A percentile compares a stretch with the other conserved stretches of the same genome.
Evolutionary conservation across 2,888 invertebrate species (phyloP).

Genomic region (Sarcophaga caerulescens): DNA sequence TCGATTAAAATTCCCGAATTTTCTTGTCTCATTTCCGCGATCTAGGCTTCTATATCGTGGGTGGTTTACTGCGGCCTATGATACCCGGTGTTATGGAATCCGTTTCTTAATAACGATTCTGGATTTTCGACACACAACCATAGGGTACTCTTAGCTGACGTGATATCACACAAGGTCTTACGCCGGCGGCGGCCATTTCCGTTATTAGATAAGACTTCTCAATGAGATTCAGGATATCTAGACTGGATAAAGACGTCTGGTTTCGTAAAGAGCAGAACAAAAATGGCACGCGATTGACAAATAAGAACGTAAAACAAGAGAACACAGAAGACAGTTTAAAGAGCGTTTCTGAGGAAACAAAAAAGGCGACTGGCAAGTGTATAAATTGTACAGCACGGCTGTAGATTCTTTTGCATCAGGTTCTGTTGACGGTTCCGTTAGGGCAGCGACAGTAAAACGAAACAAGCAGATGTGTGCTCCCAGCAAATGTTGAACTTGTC

Average conservation of each 20-base stretch:
- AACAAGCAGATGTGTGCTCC: conserved; percentile 73
- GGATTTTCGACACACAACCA: too few species aligned
- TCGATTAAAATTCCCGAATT: conserved; percentile 96
- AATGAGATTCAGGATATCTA: too few species aligned
- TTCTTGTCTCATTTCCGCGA: conserved; percentile 95
- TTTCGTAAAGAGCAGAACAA: conserved; percentile 54
- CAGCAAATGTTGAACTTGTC: conserved; percentile 79
- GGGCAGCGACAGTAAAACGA: not conserved
- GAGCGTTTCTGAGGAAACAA: too few species aligned
- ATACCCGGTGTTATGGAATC: conserved; percentile 93
- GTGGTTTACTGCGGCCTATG: conserved; percentile 91
- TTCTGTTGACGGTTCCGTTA: not conserved
- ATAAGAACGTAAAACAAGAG: conserved; percentile 47
- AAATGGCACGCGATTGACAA: conserved; percentile 70
- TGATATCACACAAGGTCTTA: too few species aligned
- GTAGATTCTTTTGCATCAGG: too few species aligned
- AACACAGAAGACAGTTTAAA: too few species aligned
- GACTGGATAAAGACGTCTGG: conserved; percentile 20
- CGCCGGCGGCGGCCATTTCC: conserved; percentile 96
- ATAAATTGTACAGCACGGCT: too few species aligned
- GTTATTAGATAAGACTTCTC: conserved; percentile 87
- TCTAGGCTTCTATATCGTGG: conserved; percentile 94
- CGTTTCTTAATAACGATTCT: conserved; percentile 95
- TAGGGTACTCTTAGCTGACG: too few species aligned
- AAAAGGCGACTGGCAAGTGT: not conserved